Base-by-base conservation (phyloP, 2,797 vertebrate genomes). In the Ara ararauna region DNA sequence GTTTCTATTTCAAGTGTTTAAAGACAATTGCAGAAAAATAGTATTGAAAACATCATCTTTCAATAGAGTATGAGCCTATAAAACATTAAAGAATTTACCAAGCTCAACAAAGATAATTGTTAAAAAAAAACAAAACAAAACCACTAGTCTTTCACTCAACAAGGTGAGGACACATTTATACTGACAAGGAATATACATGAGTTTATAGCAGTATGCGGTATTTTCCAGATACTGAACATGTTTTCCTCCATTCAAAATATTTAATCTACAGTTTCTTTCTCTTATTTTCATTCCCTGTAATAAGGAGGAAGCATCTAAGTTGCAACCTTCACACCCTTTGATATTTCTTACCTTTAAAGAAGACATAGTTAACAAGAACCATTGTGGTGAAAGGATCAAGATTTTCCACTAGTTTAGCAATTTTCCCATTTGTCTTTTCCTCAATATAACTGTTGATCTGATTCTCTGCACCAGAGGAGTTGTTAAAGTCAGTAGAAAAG, bases 281-380 rank as follows among this genome's bases (percentile, higher is more conserved):
- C 13, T 68, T 36, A n/a, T 53, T 73, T 82, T 79, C 29, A n/a
- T 47, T 80, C 5, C 20, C 22, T 77, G 12, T 24, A 56, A 32
- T 51, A 85, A 92, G 7, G 40, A 47, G 21, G 70, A 89, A n/a
- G 2, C 7, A 53, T 53, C 11, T 58, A 78, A 44, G 20, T 54
- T 38, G 47, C 27, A 79, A 23, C 5, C 14, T 70, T 90, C 13
- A 2, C 22, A 67, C 5, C 2, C 36, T 79, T 79, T 68, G 19
- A 34, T 60, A 34, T 32, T 78, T 68, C 96, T 92, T 98, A 99
- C 99, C 99, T 98, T 96, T 98, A 97, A 99, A 98, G 94, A 97
- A 98, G 87, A 99, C 96, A 18, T 97, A 99, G 93, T 98, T 99
- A 90, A 99, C 91, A 15, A 99, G 98, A 88, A 99, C 96, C 97